Evolutionary conservation across 2,797 vertebrate genomes (phyloP), one percentile per base, ranked within the genome.

Genomic region (Threskiornis aethiopicus): DNA sequence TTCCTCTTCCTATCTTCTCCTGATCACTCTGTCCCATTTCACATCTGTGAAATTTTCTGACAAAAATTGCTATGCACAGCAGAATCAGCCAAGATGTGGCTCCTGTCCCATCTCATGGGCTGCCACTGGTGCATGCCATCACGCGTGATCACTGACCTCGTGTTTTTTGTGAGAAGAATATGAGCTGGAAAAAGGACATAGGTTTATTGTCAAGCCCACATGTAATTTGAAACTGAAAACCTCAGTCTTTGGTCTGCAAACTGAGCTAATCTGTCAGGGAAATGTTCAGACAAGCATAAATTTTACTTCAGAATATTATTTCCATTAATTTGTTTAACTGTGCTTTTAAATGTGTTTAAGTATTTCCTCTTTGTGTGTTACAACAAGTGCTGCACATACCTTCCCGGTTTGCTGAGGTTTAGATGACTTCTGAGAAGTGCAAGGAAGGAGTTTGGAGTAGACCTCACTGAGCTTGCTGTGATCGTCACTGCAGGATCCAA

Each of bases 401-500:
- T 76, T 80, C 51, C 29, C 37, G 10, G 51, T 90, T 61, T 72
- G 42, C 28, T 61, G 46, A 28, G 39, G 25, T 58, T 84, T 58
- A 55, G n/a, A 31, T 69, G 33, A 10, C 61, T 91, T 44, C 51
- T 70, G 52, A 78, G 47, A 84, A 24, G 18, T n/a, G 37, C 15
- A 83, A 72, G 44, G 1, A 1, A 64, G 44, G 41, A 85, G 19
- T 33, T 46, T 47, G 83, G 47, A 90, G 46, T 21, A 67, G 57
- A 73, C 10, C 21, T 26, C 28, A 17, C 18, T 28, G 31, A 84
- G 19, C 9, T 59, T 3, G 1, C 37, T 61, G n/a, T 28, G 41
- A 44, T 35, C 3, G 1, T 12, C 25, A 55, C 35, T 8, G 5
- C 6, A 31, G 41, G 18, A 57, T 21, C 16, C 0, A 0, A 5